Evolutionary conservation across 2,888 invertebrate species (phyloP), one percentile per base, ranked within the genome.

Genomic region (Chironomus tentans): DNA sequence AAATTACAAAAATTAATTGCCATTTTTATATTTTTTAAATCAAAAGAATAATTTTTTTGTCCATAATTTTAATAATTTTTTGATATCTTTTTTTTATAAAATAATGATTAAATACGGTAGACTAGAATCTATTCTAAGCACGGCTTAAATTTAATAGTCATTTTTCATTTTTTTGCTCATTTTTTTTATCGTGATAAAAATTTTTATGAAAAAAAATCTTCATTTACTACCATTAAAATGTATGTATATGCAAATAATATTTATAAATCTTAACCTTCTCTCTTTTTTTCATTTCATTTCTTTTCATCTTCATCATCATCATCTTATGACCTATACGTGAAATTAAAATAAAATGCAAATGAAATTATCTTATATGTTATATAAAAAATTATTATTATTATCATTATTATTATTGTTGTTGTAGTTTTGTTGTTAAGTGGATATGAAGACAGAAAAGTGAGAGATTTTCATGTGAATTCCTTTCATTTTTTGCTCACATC

Each of bases 101-200:
- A 65, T 24, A 65, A 24, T 68, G 65, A 56, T 77, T 78, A 78
- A 76, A 76, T 56, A 78, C 78, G 76, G 78, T 77, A 78, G 79
- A 79, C 79, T 79, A 79, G 79, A 79, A 78, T 78, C 79, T 79
- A 79, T 79, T 78, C 78, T 79, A 79, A 79, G 78, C 78, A 78
- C 77, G 78, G 78, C 78, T 78, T 78, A 78, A 47, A 76, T 76
- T 68, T 74, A 77, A 77, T 77, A 77, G 69, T 77, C 68, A 38
- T 74, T 77, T 65, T 56, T 68, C 56, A 15, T 56, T 56, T 56
- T 38, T 38, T 38, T 38, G 38, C 38, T 38, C 38, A 38, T 38
- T 38, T 38, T 28, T 38, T 38, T 38, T 56, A 56, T 56, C n/a
- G 18, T 56, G 56, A 56, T 56, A 56, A 38, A 38, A 38, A 10